These are phyloP conservation scores for Peromyscus attwateri DNA, from an alignment of 2,797 vertebrate species.

Conservation along the genomic window DNA sequence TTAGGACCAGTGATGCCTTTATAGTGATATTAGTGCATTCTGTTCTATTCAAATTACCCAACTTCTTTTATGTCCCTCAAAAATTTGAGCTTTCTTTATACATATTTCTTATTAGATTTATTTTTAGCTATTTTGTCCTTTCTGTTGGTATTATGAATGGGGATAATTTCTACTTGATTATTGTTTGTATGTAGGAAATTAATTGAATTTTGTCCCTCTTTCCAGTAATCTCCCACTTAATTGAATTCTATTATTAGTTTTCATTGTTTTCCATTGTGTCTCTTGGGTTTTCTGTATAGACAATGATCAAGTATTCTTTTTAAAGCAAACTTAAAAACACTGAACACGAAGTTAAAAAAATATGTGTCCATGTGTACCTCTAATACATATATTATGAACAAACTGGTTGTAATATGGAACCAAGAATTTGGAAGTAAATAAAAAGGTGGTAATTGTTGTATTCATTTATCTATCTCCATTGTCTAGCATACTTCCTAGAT, in stretches of 20 bases:
- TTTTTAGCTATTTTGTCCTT: constrained; percentile 63
- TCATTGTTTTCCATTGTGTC: constrained; percentile 69
- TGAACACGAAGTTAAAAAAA: constrained; percentile 45
- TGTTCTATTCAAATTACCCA: constrained; percentile 7
- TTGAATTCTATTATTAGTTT: constrained; percentile 77
- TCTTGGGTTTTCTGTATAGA: constrained; percentile 64
- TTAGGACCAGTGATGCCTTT: background rate
- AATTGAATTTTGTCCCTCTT: constrained; percentile 77
- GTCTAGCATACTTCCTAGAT: background rate
- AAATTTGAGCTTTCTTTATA: constrained; percentile 68
- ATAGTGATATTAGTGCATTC: background rate
- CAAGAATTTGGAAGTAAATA: constrained; percentile 54
- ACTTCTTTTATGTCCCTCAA: background rate
- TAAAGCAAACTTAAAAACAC: constrained; percentile 59
- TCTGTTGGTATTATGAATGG: constrained; percentile 61
- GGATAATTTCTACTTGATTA: constrained; percentile 70
- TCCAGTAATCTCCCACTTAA: constrained; percentile 66
- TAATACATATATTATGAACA: background rate
- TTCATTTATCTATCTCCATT: background rate
- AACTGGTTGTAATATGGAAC: background rate
- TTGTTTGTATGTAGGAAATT: constrained; percentile 71
- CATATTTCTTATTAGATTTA: constrained; percentile 63
- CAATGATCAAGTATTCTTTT: constrained; percentile 58
- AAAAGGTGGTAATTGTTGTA: background rate
- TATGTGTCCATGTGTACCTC: background rate